Base-by-base conservation (phyloP, 2,113 vertebrate species). In the Prunella himalayana region DNA sequence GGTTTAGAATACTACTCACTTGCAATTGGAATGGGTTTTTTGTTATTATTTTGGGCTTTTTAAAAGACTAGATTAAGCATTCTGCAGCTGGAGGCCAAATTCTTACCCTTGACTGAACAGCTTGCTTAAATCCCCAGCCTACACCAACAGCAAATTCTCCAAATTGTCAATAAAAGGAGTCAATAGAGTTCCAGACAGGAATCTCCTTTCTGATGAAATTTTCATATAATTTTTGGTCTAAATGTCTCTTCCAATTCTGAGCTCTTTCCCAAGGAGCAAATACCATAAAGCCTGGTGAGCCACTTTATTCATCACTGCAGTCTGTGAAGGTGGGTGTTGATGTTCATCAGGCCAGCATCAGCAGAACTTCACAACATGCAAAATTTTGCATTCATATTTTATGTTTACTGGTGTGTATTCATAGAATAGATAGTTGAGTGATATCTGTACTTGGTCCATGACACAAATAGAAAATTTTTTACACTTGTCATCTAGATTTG, bases 321-420 rank as follows among this genome's bases (percentile, higher is more conserved):
- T 73, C 33, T 28, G 3, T 54, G 60, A 78, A 68, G 21, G 10
- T 28, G 14, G 9, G 5, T 10, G 37, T 77, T 0, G 0, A 23
- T 30, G 4, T 28, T 71, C 56, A 19, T 69, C 68, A 50, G 39
- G 19, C 15, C 37, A 51, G 47, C 19, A n/a, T 31, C 22, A 45
- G 15, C 1, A 77, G 57, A 33, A 37, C 22, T 85, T 66, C 7
- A 37, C 11, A 53, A 39, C 3, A 18, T 13, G 9, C 10, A 77
- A 63, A 68, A 68, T 49, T 73, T 57, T 88, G 17, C 18, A 22
- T 24, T 41, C 3, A 5, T 5, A 7, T 39, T 54, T 82, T 28
- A 35, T 69, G 23, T 24, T 77, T 73, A 39, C 18, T 73, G 11
- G 6, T 78, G 37, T 31, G 10, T 17, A 53, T 78, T 68, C 54